Conservation (phyloP, 2,113 vertebrate species). For the Oxyruncus cristatus region DNA sequence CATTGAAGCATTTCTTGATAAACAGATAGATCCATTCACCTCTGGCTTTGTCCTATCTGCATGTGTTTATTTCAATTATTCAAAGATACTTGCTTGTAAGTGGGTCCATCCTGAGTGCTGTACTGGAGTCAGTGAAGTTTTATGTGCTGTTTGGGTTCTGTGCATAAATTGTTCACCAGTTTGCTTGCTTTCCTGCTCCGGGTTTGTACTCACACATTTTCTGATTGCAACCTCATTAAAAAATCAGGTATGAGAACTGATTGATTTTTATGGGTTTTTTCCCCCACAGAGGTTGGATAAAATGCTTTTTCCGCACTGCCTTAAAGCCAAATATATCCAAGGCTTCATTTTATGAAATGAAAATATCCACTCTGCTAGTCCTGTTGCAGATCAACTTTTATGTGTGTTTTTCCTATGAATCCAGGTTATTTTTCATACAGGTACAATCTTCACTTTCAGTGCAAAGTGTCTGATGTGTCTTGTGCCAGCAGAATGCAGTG, state of each 20-base stretch:
- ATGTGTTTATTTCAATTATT: background rate
- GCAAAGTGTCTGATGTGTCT: background rate
- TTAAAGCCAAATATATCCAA: background rate
- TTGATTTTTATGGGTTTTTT: background rate
- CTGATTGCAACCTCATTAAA: background rate
- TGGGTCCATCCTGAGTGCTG: background rate
- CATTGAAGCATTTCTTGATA: background rate
- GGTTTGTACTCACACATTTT: background rate
- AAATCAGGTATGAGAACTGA: background rate
- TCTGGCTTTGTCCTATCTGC: no score
- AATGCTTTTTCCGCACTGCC: background rate
- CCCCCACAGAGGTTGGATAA: background rate
- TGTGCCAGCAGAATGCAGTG: background rate
- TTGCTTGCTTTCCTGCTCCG: background rate
- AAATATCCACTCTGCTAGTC: background rate
- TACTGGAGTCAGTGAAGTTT: background rate
- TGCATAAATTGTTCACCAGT: background rate
- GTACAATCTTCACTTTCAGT: background rate
- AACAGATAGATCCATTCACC: background rate
- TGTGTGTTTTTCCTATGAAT: background rate
- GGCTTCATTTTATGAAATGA: background rate
- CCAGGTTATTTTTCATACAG: background rate
- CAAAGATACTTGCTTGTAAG: background rate
- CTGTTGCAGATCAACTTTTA: background rate
- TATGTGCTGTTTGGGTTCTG: background rate